phyloP scores from a whole-genome alignment of 2,888 invertebrate species.

The Digitonthophagus gazella region DNA sequence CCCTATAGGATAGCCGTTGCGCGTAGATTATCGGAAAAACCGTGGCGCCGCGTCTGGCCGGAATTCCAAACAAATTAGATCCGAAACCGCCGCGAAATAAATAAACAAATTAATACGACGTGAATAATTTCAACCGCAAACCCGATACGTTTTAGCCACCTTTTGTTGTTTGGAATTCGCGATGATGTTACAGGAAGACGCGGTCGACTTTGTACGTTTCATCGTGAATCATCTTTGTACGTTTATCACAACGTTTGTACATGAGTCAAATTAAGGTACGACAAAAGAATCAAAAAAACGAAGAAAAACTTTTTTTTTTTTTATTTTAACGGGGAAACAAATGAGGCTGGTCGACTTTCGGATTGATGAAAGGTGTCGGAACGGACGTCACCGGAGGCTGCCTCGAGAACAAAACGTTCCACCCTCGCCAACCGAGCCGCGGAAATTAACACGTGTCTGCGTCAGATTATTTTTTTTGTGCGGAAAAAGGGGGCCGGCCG shows the following conservation, averaged over 20 bases:
- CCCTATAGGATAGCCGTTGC: not conserved
- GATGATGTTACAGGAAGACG: not conserved
- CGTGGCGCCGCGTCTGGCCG: not conserved
- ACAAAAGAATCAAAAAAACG: no score
- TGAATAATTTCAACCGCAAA: not conserved
- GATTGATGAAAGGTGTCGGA: conserved; percentile 13
- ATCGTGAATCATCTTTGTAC: no score
- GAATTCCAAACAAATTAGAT: not conserved
- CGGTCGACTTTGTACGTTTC: no score
- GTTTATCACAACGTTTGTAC: no score
- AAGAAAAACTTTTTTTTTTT: not conserved
- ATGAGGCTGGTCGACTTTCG: conserved; percentile 14
- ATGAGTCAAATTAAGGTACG: not conserved
- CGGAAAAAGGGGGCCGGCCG: not conserved
- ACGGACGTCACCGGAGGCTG: conserved; percentile 8
- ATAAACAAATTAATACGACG: not conserved
- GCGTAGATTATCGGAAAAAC: not conserved
- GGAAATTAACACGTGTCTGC: conserved; percentile 16
- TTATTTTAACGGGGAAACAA: conserved; percentile 3
- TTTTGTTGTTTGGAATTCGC: not conserved
- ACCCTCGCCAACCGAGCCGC: not conserved
- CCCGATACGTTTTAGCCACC: not conserved
- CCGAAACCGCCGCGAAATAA: not conserved
- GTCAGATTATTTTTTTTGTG: conserved; percentile 7
- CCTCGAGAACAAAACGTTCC: not conserved